Percentiles rank a stretch among this genome's conserved stretches.
phyloP scores from a whole-genome alignment of 2,888 invertebrate species.

The Parnassius apollo region DNA sequence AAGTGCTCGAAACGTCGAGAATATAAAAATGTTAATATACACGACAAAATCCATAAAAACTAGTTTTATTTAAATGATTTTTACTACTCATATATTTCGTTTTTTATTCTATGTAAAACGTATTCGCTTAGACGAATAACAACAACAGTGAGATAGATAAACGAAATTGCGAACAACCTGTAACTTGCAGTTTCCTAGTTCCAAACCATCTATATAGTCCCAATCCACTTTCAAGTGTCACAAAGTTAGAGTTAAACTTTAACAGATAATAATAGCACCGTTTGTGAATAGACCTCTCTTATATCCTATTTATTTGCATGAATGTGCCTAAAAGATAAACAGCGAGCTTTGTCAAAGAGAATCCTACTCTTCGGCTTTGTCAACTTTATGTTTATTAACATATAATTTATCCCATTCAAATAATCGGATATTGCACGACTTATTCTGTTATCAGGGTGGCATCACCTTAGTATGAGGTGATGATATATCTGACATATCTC shows the following conservation, averaged over 20 bases:
- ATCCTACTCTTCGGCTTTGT: not conserved
- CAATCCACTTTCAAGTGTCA: conserved; percentile 32
- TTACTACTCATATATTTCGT: no score
- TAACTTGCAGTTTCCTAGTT: conserved; percentile 17
- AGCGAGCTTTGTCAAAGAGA: conserved; percentile 1
- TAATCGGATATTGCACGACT: no score
- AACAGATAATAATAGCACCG: conserved; percentile 30
- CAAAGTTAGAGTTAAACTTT: conserved; percentile 28
- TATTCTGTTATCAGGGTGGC: no score
- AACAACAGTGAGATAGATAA: conserved; percentile 15
- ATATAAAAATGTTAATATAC: no score
- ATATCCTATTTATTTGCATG: conserved; percentile 19
- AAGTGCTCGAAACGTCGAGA: no score
- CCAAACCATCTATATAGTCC: conserved; percentile 22
- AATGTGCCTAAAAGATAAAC: conserved; percentile 19
- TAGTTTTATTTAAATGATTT: no score
- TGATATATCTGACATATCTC: no score
- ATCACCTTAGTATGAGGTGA: no score
- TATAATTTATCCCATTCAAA: no score
- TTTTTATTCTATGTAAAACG: no score
- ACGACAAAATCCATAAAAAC: no score
- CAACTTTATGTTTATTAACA: no score
- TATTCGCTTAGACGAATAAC: not conserved
- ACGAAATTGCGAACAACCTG: conserved; percentile 18
- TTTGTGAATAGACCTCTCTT: conserved; percentile 19